Percentiles rank a stretch among this genome's conserved stretches.
These are phyloP conservation scores for Nothobranchius kuhntae DNA, from an alignment of 2,113 vertebrate species.

Conservation along the genomic window DNA sequence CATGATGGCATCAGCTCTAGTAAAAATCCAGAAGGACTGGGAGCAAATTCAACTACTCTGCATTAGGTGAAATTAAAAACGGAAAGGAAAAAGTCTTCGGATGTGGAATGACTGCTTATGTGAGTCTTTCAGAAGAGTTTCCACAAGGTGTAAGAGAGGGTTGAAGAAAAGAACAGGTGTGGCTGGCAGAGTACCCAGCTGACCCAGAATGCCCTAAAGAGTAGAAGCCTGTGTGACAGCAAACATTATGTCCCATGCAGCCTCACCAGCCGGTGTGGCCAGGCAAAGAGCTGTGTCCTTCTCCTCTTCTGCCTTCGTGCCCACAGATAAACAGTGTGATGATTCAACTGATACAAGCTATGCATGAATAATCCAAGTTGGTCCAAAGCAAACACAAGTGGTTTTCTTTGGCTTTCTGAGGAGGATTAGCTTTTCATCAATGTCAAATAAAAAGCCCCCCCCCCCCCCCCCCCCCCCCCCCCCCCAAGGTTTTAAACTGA, in stretches of 20 bases:
- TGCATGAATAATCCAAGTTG: too few relatives aligned
- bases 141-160: constrained; percentile 34
- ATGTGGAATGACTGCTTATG: constrained; percentile 18
- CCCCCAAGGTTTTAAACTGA: too few relatives aligned
- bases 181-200: constrained; percentile 54
- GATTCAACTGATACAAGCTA: constrained; percentile 46
- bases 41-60: not conserved
- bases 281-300: constrained; percentile 73
- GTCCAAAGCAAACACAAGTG: too few relatives aligned
- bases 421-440: too few relatives aligned
- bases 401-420: too few relatives aligned
- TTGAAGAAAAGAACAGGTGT: constrained; percentile 54
- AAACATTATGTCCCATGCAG: constrained; percentile 41
- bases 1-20: constrained; percentile 30
- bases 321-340: constrained; percentile 46
- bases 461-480: too few relatives aligned
- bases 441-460: too few relatives aligned
- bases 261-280: constrained; percentile 67
- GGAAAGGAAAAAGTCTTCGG: not conserved
- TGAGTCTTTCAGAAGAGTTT: constrained; percentile 29
- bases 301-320: constrained; percentile 58
- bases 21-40: constrained; percentile 14
- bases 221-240: constrained; percentile 48
- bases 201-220: constrained; percentile 59
- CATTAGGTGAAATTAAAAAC: not conserved